A percentile compares a stretch with the other conserved stretches of the same genome.
Conservation (phyloP, 2,888 invertebrate species). For the Athripsodes cinereus region DNA sequence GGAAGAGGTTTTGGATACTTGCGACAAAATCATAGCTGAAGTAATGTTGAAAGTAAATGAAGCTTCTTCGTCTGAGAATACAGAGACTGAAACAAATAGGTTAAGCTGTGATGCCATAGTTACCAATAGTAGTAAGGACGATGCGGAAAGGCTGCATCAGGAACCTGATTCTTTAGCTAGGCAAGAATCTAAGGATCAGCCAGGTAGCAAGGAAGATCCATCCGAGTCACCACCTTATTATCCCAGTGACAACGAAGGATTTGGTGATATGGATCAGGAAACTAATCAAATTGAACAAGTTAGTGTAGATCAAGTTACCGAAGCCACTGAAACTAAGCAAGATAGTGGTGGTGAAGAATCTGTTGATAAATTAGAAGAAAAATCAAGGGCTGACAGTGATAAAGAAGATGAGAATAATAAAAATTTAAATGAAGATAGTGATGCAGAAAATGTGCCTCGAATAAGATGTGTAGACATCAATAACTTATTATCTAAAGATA, state of each 20-base stretch:
- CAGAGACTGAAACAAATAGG: neutral
- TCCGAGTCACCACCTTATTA: neutral
- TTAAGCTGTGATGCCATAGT: neutral
- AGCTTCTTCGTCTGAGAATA: too few relatives aligned
- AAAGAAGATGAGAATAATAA: neutral
- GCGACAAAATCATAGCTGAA: neutral
- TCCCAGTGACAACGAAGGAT: neutral
- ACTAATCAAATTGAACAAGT: neutral
- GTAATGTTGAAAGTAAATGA: neutral
- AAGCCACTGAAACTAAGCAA: neutral
- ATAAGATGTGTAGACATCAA: conserved; percentile 17
- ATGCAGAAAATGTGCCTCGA: neutral
- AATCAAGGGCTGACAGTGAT: neutral
- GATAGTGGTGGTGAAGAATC: neutral
- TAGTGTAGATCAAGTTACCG: neutral
- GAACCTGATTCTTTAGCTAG: neutral
- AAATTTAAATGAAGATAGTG: neutral
- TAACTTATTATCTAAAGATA: conserved; percentile 6
- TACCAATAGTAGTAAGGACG: neutral
- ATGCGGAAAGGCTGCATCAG: too few relatives aligned
- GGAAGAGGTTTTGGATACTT: neutral
- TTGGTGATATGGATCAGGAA: neutral
- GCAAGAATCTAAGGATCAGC: neutral
- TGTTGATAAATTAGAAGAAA: neutral
- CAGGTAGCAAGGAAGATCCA: neutral